Percentiles rank a stretch among this genome's conserved stretches.
These are phyloP conservation scores for Semibalanus balanoides DNA, from an alignment of 1,140 invertebrate species.

Conservation along the genomic window DNA sequence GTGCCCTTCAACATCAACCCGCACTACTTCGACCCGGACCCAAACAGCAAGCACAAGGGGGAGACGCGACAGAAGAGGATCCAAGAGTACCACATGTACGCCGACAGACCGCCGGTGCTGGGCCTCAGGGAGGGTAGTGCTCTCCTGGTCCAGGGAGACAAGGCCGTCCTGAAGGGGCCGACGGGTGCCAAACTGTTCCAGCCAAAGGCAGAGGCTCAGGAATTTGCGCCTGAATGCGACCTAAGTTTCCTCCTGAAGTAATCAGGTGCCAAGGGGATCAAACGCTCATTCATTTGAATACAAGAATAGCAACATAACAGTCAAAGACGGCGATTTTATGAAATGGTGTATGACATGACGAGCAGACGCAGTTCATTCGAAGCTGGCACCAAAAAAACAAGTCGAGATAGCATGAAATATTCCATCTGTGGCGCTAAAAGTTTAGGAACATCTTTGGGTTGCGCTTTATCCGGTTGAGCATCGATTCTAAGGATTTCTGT, in stretches of 20 bases:
- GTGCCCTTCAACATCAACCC: conserved; percentile 76
- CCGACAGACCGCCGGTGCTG: conserved; percentile 41
- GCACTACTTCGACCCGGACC: conserved; percentile 54
- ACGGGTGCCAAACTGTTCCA: conserved; percentile 46
- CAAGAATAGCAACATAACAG: no score
- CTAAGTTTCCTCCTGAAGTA: conserved; percentile 14
- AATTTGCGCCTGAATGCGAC: conserved; percentile 12
- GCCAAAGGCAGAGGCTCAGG: conserved; percentile 32
- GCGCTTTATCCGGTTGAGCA: no score
- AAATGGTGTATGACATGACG: no score
- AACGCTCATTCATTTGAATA: no score
- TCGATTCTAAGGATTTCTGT: no score
- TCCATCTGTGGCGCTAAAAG: no score
- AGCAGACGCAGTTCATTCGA: no score
- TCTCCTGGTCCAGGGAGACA: conserved; percentile 43
- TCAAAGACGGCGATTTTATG: no score
- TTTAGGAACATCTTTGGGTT: no score
- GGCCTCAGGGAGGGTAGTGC: conserved; percentile 55
- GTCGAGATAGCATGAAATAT: no score
- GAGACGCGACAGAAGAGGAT: conserved; percentile 49
- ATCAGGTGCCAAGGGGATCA: no score
- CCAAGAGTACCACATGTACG: conserved; percentile 45
- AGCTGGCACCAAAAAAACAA: no score
- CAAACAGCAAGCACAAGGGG: conserved; percentile 31
- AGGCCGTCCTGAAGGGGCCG: conserved; percentile 43